Conservation (phyloP, 2,888 invertebrate species). For the Cordilura impudica region DNA sequence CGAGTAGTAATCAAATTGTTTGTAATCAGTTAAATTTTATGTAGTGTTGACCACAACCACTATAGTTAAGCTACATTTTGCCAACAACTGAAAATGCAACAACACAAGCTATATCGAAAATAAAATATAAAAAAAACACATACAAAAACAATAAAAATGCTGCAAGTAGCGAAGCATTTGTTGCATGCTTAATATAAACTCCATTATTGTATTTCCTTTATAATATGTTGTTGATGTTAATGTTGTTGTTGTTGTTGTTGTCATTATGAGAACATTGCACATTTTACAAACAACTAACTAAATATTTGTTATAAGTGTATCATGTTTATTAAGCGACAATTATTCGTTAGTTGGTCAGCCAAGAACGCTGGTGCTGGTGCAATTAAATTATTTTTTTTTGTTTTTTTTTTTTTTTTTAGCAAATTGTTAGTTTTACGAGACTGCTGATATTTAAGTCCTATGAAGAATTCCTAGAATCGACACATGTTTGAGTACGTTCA, state of each 20-base stretch:
- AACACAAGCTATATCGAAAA: too few species aligned
- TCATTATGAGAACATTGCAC: background rate
- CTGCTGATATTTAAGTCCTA: background rate
- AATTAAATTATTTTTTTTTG: background rate
- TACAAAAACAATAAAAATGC: background rate
- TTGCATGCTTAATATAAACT: slow-evolving; percentile 26
- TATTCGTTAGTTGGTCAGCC: background rate
- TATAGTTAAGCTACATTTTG: too few species aligned
- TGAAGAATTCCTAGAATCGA: slow-evolving; percentile 47
- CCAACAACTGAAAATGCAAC: too few species aligned
- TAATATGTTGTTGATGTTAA: background rate
- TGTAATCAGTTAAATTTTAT: slow-evolving; percentile 38
- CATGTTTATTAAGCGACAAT: slow-evolving; percentile 60
- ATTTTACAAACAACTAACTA: slow-evolving; percentile 9
- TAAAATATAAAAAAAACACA: background rate
- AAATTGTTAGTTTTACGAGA: background rate
- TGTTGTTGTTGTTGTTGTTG: background rate
- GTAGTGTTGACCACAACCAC: slow-evolving; percentile 38
- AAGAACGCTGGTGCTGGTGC: background rate
- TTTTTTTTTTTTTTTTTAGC: background rate
- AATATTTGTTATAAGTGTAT: slow-evolving; percentile 50
- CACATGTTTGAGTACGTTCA: background rate
- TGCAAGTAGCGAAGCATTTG: slow-evolving; percentile 37
- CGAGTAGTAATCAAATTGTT: slow-evolving; percentile 10
- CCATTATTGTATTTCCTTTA: background rate